Conservation (phyloP, 2,888 invertebrate species). For the Fragum whitleyi region DNA sequence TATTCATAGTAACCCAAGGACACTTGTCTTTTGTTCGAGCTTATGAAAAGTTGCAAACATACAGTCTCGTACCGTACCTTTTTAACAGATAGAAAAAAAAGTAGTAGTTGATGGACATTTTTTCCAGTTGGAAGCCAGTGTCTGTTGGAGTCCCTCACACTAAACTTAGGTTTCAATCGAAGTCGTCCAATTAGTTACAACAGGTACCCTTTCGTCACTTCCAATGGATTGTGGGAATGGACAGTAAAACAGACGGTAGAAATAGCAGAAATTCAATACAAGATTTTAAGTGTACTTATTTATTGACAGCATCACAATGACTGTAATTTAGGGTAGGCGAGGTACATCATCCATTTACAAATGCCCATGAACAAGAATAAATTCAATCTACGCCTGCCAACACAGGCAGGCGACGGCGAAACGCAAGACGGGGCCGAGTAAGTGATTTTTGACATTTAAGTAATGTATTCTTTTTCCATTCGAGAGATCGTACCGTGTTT, state of each 20-base stretch:
- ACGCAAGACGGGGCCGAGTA: constrained; percentile 54
- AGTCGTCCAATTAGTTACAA: constrained; percentile 6
- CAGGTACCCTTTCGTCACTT: constrained; percentile 55
- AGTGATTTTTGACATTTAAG: constrained; percentile 22
- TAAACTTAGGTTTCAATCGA: no score
- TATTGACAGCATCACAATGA: neutral
- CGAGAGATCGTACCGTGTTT: no score
- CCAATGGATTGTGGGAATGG: constrained; percentile 42
- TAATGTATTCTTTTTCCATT: neutral
- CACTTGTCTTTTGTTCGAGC: constrained; percentile 23
- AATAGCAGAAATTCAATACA: neutral
- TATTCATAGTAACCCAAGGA: no score
- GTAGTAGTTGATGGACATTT: no score
- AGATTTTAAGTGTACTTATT: neutral
- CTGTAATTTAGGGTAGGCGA: neutral
- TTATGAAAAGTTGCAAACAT: no score
- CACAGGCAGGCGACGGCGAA: constrained; percentile 61
- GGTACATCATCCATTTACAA: neutral
- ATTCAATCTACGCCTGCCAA: constrained; percentile 66
- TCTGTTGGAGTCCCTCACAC: no score
- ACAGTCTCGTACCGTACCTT: no score
- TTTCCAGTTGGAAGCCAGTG: no score
- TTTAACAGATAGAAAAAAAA: no score
- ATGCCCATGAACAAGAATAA: constrained; percentile 71
- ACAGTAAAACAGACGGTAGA: constrained; percentile 16